Evolutionary conservation across 2,797 vertebrate species (phyloP), one percentile per base, ranked within the genome.

Genomic region (Ambastaia sidthimunki): DNA sequence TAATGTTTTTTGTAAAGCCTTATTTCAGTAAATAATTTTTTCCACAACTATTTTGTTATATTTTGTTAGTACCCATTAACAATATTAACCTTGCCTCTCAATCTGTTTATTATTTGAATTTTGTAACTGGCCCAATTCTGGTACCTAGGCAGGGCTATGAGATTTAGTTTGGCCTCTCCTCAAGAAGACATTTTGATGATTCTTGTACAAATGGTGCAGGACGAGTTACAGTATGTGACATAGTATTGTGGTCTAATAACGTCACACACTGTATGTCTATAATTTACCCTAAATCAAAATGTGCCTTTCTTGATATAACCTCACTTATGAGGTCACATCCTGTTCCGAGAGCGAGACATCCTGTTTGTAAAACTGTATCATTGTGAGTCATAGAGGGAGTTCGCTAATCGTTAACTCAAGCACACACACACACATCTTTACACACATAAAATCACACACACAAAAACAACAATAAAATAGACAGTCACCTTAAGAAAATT

Each of bases 401-500:
- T 75, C 7, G 37, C 13, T 1, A 3, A 12, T 7, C 1, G 0
- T 67, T n/a, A 41, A 13, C 62, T 25, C 3, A 37, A 37, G 52
- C 71, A 34, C 25, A 21, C 68, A 7, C 12, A 44, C 18, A 44
- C 37, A 44, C 18, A 7, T 54, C n/a, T 19, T 7, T 16, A 15
- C 10, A 13, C 54, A 60, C 28, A 70, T 44, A 48, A 4, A 50
- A 4, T 7, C 12, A 70, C 57, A n/a, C 15, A 19, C 34, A n/a
- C 9, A 44, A 18, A 31, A 31, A 74, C 2, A 47, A 52, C 2
- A 16, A 69, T n/a, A 25, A n/a, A 13, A 55, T n/a, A 57, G 65
- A 4, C 18, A 19, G 5, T 85, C 88, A 99, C 98, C 97, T 96
- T 98, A 0, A 99, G 92, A 86, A 99, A 99, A 91, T 87, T 95